phyloP scores from a whole-genome alignment of 2,888 invertebrate genomes.

The Cenopis cana region DNA sequence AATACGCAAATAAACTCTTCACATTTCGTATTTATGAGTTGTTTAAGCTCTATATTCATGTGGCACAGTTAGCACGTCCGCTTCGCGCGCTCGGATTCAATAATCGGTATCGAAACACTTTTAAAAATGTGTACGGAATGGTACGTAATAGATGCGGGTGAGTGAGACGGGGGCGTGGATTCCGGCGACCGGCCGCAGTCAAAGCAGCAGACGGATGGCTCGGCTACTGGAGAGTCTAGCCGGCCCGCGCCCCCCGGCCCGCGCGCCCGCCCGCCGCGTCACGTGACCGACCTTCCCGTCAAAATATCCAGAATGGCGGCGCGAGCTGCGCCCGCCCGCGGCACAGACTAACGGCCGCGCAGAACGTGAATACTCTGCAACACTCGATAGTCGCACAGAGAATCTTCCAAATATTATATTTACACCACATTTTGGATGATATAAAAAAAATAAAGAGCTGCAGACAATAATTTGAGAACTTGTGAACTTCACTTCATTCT shows the following conservation, averaged over 20 bases:
- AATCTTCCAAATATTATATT: background rate
- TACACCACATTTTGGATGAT: background rate
- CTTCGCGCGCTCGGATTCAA: slow-evolving; percentile 5
- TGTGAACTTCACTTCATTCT: background rate
- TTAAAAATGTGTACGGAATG: slow-evolving; percentile 52
- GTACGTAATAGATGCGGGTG: slow-evolving; percentile 62
- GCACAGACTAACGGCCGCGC: slow-evolving; percentile 57
- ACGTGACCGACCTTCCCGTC: slow-evolving; percentile 94
- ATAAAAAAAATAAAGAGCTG: background rate
- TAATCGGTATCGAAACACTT: slow-evolving; percentile 21
- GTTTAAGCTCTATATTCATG: slow-evolving; percentile 50
- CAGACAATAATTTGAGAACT: background rate
- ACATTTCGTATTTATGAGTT: slow-evolving; percentile 53
- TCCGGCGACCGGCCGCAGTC: slow-evolving; percentile 79
- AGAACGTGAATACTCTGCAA: slow-evolving; percentile 23
- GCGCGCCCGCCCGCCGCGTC: slow-evolving; percentile 82
- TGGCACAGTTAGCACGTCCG: slow-evolving; percentile 38
- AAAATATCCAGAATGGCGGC: slow-evolving; percentile 89
- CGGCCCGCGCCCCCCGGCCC: slow-evolving; percentile 63
- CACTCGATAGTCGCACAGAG: slow-evolving; percentile 20
- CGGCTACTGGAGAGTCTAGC: slow-evolving; percentile 88
- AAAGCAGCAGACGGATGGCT: slow-evolving; percentile 84
- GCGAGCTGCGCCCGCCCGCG: slow-evolving; percentile 70
- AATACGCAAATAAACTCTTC: slow-evolving; percentile 68
- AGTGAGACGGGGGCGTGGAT: slow-evolving; percentile 76